Conservation (phyloP, 2,113 vertebrate species). For the Xerus inauris region DNA sequence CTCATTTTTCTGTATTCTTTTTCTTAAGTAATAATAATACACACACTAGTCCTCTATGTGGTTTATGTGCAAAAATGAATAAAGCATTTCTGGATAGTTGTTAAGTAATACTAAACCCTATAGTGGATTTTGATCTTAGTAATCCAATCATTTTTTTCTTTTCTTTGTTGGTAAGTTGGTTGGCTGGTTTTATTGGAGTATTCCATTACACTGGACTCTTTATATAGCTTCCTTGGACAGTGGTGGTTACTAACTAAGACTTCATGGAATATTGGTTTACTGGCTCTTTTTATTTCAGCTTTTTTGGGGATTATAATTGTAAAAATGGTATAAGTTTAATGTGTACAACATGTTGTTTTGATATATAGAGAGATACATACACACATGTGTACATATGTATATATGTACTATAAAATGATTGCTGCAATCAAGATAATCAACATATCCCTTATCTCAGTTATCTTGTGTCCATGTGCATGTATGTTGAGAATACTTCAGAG, state of each 20-base stretch:
- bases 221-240: background rate
- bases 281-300: background rate
- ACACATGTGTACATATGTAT: too few relatives aligned
- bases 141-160: background rate
- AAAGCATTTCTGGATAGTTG: background rate
- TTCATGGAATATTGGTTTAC: background rate
- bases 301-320: background rate
- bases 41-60: background rate
- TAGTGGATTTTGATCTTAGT: background rate
- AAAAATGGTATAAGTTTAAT: background rate
- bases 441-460: background rate
- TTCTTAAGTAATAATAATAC: background rate
- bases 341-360: background rate
- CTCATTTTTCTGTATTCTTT: background rate
- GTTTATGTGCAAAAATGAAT: background rate
- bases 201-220: background rate
- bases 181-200: background rate
- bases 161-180: background rate
- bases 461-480: background rate
- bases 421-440: background rate
- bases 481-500: background rate
- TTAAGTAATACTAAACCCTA: background rate
- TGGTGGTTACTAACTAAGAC: background rate
- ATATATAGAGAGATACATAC: too few relatives aligned
- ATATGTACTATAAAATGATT: background rate